Evolutionary conservation across 2,797 vertebrate genomes (phyloP).

Genomic region (Coccyzus lansbergi): DNA sequence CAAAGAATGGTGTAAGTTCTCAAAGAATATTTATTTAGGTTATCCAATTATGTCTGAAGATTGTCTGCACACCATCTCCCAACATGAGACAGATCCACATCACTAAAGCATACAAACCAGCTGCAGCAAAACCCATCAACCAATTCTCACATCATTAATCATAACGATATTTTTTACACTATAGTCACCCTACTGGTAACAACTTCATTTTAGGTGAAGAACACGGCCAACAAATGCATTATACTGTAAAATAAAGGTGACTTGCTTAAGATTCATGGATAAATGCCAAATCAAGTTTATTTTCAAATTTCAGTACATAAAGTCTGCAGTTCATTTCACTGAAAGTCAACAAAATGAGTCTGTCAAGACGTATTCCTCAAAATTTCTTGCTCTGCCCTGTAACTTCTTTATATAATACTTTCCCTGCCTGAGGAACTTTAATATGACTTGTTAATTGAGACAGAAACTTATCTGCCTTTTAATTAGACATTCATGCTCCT

Average conservation of each 20-base stretch:
- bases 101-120: too few relatives aligned
- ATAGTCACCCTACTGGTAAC: constrained; percentile 32
- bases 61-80: too few relatives aligned
- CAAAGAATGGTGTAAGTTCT: too few relatives aligned
- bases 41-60: too few relatives aligned
- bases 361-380: neutral
- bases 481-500: neutral
- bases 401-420: neutral
- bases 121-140: too few relatives aligned
- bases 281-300: neutral
- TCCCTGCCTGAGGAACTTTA: neutral
- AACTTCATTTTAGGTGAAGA: constrained; percentile 29
- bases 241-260: neutral
- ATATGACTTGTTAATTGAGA: neutral
- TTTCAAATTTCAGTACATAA: neutral
- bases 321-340: neutral
- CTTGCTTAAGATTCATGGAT: neutral
- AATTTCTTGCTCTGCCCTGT: neutral
- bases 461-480: neutral
- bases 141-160: too few relatives aligned
- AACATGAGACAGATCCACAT: too few relatives aligned
- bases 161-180: neutral
- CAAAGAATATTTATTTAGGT: too few relatives aligned
- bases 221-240: neutral
- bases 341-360: neutral